Base-by-base conservation (phyloP, 2,797 vertebrate species). In the Melanotaenia trifasciata region DNA sequence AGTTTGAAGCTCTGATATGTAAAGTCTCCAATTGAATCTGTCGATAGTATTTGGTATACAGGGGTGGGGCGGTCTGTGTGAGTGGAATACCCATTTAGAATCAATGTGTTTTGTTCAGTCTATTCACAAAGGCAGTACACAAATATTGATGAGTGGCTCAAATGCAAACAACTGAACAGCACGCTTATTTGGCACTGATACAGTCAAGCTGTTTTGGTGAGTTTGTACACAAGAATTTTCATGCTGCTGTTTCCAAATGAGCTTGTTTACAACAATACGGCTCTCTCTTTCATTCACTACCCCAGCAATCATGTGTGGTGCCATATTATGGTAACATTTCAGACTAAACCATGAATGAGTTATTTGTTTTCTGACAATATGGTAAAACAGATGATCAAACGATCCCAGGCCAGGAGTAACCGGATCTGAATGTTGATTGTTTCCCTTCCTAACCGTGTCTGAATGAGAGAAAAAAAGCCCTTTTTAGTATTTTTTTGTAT, bases 1-100 rank as follows among this genome's bases (percentile, higher is more conserved):
- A 80, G 86, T 90, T 87, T 85, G 78, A 85, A 80, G 66, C 74
- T 70, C 72, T 61, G 84, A 84, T 87, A 81, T 87, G 78, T 40
- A 26, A 67, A 30, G 76, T 77, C 65, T 68, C 72, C 69, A 32
- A 85, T 80, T 86, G 89, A 89, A 87, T 86, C 30, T 81, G 78
- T 89, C 66, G 62, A 89, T 87, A 82, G 87, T 78, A 83, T 86
- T 91, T 84, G 72, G 73, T 78, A 26, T 43, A 30, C 54, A 72
- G 53, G 58, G 78, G 76, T 4, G 72, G 75, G 80, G 74, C 61
- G 36, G 63, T 74, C 67, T 63, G 35, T 56, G 72, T 69, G 60
- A 82, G 66, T 72, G 72, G 74, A 76, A 69, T 61, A 72, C 64
- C 70, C 56, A 69, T 79, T 76, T 58, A 67, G 16, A 73, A 79